Evolutionary conservation across 2,113 vertebrate genomes (phyloP), one percentile per base, ranked within the genome.

Genomic region (Bothrops jararaca): DNA sequence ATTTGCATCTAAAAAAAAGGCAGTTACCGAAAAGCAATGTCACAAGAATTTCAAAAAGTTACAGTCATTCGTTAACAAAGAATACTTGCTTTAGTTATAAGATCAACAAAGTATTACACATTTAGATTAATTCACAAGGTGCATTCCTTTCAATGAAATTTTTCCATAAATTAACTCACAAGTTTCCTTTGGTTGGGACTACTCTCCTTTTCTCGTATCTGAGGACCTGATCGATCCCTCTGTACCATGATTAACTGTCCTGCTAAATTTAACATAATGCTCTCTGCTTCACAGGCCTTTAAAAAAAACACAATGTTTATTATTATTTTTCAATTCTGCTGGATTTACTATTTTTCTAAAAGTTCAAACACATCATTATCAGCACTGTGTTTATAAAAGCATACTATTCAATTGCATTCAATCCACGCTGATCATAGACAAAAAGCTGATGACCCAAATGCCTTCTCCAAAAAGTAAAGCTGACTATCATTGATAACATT

Each of bases 191-290:
- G 99, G 97, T 97, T 98, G n/a, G 98, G 96, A 8, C 96, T 97
- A 22, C 97, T 97, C 90, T 99, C 98, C 96, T 99, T 99, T 88
- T 99, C 99, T 95, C 98, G 98, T 95, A 99, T 98, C 97, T 99
- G 99, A 3, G 99, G 99, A 69, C 99, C 99, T 23, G 99, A 99
- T 23, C 99, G 98, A 96, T 99, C 99, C 96, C 99, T 98, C 93
- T 99, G 99, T 95, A 99, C 97, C 99, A 99, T 99, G 96, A 99
- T 99, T 89, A 99, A 97, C 95, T 99, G 99, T 94, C 99, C 99
- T 39, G 99, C 99, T 95, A 99, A 98, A 95, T 99, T 99, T 93
- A 99, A 97, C 98, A 99, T 99, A 96, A 99, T 99, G 96, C 99
- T 99, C 96, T 99, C 99, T 95, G 99, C 99, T 96, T 98, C 98